phyloP scores from a whole-genome alignment of 2,113 vertebrate genomes.

The Symphodus melops region DNA sequence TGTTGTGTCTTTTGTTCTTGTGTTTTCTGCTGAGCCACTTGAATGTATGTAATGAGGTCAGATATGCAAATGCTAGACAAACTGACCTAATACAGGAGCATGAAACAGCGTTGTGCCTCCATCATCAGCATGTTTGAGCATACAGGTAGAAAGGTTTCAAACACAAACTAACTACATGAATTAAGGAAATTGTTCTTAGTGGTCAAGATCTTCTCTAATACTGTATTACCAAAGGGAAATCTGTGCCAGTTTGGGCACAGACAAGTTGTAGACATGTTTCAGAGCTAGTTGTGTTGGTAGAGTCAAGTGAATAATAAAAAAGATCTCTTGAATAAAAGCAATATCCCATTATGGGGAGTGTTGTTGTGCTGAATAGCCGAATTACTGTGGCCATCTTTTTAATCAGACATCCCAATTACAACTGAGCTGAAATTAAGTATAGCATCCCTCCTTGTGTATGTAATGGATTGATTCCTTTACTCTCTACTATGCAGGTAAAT shows the following conservation, averaged over 20 bases:
- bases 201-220: neutral
- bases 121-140: neutral
- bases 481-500: conserved; percentile 66
- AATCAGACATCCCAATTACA: neutral
- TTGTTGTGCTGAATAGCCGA: neutral
- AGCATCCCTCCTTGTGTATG: too few relatives aligned
- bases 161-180: neutral
- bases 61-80: conserved; percentile 20
- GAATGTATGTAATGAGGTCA: conserved; percentile 43
- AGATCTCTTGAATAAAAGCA: neutral
- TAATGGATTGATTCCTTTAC: too few relatives aligned
- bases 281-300: too few relatives aligned
- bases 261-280: too few relatives aligned
- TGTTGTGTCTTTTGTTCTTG: conserved; percentile 43
- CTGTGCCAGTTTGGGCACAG: too few relatives aligned
- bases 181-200: neutral
- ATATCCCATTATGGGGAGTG: neutral
- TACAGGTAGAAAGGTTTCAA: neutral
- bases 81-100: conserved; percentile 12
- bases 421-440: too few relatives aligned
- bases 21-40: conserved; percentile 59
- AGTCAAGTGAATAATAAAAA: too few relatives aligned
- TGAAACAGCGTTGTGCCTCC: neutral
- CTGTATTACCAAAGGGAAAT: neutral
- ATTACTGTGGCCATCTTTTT: neutral